A percentile compares a stretch with the other conserved stretches of the same genome.
Conservation (phyloP, 2,113 vertebrate genomes). For the Pteruthius melanotis region DNA sequence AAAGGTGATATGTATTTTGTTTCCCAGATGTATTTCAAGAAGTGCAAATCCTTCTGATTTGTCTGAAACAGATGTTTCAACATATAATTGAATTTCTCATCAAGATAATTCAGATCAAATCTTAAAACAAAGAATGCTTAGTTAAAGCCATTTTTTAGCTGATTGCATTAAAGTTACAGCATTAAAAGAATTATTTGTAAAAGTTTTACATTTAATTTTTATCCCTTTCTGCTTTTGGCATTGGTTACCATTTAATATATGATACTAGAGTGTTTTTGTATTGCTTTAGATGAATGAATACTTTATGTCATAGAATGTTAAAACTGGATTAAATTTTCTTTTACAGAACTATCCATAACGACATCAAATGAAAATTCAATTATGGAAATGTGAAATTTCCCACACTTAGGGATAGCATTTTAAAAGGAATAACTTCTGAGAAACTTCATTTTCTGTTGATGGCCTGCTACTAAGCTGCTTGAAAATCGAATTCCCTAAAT, state of each 20-base stretch:
- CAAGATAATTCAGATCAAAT: background rate
- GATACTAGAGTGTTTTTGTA: background rate
- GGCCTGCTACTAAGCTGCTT: background rate
- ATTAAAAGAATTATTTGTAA: background rate
- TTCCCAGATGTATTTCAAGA: background rate
- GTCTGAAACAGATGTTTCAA: slow-evolving; percentile 7
- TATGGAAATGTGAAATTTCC: background rate
- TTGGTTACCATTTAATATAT: background rate
- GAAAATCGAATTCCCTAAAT: background rate
- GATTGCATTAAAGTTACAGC: background rate
- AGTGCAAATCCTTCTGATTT: background rate
- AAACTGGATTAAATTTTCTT: slow-evolving; percentile 31
- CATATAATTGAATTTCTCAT: background rate
- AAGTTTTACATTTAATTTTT: background rate
- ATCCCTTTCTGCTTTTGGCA: slow-evolving; percentile 12
- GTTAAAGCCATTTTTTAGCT: background rate
- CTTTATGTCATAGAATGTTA: background rate
- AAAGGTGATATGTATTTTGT: background rate
- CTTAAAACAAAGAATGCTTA: background rate
- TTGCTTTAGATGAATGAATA: background rate
- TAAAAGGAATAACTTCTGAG: background rate
- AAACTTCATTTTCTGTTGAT: background rate
- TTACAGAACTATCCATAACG: background rate
- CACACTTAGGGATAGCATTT: background rate
- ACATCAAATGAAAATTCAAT: background rate